A percentile compares a stretch with the other conserved stretches of the same genome.
phyloP scores from a whole-genome alignment of 2,888 invertebrate genomes.

The Trissonchulus latispiculum region DNA sequence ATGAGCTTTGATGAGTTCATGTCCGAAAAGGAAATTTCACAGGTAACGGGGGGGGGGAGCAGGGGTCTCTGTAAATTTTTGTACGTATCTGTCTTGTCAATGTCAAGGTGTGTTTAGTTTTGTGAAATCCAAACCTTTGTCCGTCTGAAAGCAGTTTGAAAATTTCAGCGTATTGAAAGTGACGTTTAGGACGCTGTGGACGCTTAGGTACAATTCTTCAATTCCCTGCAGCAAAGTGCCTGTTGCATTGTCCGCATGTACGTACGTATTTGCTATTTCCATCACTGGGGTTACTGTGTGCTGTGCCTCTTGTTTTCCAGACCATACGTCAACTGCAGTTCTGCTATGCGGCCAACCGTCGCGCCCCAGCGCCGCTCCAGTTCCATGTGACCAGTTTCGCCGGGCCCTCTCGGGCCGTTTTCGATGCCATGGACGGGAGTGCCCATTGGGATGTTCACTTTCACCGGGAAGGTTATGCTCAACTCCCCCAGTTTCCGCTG shows the following conservation, averaged over 20 bases:
- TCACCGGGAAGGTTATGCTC: neutral
- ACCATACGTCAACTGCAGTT: slow-evolving; percentile 17
- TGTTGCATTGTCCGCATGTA: too few species aligned
- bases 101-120: neutral
- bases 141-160: neutral
- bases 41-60: too few species aligned
- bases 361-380: slow-evolving; percentile 15
- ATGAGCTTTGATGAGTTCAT: slow-evolving; percentile 81
- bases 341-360: slow-evolving; percentile 24
- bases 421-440: neutral
- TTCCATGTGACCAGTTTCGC: slow-evolving; percentile 18
- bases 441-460: slow-evolving; percentile 17
- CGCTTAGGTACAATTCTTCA: neutral
- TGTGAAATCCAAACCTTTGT: neutral
- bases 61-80: too few species aligned
- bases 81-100: too few species aligned
- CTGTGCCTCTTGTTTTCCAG: too few species aligned
- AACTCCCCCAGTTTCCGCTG: slow-evolving; percentile 24
- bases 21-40: slow-evolving; percentile 57
- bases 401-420: slow-evolving; percentile 1
- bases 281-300: too few species aligned
- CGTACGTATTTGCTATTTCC: too few species aligned
- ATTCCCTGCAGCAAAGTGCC: too few species aligned
- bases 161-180: neutral
- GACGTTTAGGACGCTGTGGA: too few species aligned